phyloP scores from a whole-genome alignment of 2,888 invertebrate species.

The Cetonia aurata region DNA sequence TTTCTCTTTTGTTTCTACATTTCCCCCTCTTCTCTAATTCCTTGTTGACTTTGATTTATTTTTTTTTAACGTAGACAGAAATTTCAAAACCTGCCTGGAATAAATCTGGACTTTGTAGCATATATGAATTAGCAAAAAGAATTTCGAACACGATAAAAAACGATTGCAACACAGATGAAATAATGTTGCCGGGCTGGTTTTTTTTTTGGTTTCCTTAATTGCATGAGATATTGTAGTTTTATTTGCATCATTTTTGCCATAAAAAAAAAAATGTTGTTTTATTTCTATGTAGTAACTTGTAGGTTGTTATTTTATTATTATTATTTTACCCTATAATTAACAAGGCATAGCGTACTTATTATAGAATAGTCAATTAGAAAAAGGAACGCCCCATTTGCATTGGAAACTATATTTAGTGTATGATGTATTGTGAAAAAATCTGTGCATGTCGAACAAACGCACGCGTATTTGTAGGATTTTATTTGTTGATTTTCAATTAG shows the following conservation, averaged over 20 bases:
- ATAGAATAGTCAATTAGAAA: too few species aligned
- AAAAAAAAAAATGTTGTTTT: slow-evolving; percentile 34
- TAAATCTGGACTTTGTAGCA: background rate
- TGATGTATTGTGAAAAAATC: slow-evolving; percentile 26
- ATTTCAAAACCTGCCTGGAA: slow-evolving; percentile 20
- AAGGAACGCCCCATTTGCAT: background rate
- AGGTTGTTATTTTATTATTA: slow-evolving; percentile 14
- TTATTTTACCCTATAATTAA: too few species aligned
- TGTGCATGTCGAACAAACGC: too few species aligned
- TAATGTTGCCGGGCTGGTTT: slow-evolving; percentile 1
- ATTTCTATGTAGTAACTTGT: slow-evolving; percentile 37
- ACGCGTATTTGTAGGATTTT: slow-evolving; percentile 1
- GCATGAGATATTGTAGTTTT: slow-evolving; percentile 8
- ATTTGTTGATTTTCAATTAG: slow-evolving; percentile 32
- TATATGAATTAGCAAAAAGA: background rate
- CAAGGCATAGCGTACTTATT: too few species aligned
- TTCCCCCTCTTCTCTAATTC: slow-evolving; percentile 7
- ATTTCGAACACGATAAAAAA: background rate
- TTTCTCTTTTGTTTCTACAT: slow-evolving; percentile 56
- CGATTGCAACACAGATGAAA: background rate
- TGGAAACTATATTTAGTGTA: slow-evolving; percentile 27
- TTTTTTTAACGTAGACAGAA: background rate
- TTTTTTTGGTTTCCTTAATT: background rate
- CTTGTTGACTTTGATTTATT: slow-evolving; percentile 11
- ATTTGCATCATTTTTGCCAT: too few species aligned